Conservation (phyloP, 1,140 invertebrate genomes). For the Gonioctena quinquepunctata region DNA sequence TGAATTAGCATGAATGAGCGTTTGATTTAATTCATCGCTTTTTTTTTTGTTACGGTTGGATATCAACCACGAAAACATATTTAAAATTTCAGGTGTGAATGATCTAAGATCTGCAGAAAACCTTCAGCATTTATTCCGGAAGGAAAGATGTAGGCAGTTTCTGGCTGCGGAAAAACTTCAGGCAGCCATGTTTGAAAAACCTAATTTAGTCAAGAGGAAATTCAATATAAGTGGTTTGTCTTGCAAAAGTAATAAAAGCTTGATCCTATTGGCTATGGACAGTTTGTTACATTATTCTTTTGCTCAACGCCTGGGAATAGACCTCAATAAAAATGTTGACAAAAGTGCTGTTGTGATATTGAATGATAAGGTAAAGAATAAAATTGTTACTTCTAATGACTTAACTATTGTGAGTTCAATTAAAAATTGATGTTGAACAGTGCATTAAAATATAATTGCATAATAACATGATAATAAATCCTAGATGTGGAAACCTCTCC, state of each 20-base stretch:
- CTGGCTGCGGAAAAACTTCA: conserved; percentile 54
- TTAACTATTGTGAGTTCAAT: no score
- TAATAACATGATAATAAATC: no score
- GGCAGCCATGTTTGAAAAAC: conserved; percentile 39
- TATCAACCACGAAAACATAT: background rate
- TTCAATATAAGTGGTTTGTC: conserved; percentile 50
- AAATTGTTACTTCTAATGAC: no score
- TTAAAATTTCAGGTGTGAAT: conserved; percentile 7
- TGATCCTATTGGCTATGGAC: conserved; percentile 74
- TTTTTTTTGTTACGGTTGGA: no score
- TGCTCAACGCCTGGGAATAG: conserved; percentile 72
- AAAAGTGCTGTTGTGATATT: conserved; percentile 73
- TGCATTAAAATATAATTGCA: no score
- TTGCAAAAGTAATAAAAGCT: conserved; percentile 67
- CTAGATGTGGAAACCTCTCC: no score
- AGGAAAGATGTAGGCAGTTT: conserved; percentile 55
- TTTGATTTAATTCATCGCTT: no score
- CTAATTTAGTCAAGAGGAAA: background rate
- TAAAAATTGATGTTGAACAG: no score
- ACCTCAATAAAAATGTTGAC: conserved; percentile 63
- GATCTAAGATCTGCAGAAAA: conserved; percentile 62
- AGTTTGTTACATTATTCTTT: conserved; percentile 71
- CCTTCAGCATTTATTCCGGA: conserved; percentile 51
- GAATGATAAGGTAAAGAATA: conserved; percentile 69
- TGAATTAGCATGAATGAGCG: no score